Conservation (phyloP, 35 echinoderm and acorn worm genomes). For the Lytechinus variegatus region DNA sequence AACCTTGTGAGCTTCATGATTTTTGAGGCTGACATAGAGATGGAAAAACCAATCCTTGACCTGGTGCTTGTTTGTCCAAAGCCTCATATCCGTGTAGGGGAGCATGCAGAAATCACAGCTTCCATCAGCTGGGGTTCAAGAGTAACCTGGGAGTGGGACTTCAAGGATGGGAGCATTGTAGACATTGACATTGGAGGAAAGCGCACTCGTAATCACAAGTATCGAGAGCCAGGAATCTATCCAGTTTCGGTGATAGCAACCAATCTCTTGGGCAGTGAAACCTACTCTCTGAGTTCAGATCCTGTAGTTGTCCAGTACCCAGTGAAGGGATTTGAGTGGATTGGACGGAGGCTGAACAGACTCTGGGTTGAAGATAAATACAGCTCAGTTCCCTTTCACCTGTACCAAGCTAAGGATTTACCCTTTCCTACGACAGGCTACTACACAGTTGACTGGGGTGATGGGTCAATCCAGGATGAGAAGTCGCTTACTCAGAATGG, state of each 20-base stretch:
- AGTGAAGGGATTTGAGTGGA: slow-evolving; percentile 69
- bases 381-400: slow-evolving; percentile 68
- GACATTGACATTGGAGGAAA: slow-evolving; percentile 53
- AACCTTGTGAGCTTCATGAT: slow-evolving; percentile 88
- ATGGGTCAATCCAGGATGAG: slow-evolving; percentile 44
- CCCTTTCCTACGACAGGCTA: slow-evolving; percentile 79
- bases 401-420: slow-evolving; percentile 60
- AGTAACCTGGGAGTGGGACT: slow-evolving; percentile 77
- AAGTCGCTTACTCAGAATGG: slow-evolving; percentile 51
- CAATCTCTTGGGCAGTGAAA: slow-evolving; percentile 66
- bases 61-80: slow-evolving; percentile 55
- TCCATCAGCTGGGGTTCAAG: slow-evolving; percentile 86
- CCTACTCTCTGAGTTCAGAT: slow-evolving; percentile 57
- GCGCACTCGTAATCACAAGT: slow-evolving; percentile 64
- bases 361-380: slow-evolving; percentile 62
- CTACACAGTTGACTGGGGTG: slow-evolving; percentile 75
- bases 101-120: slow-evolving; percentile 57
- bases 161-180: slow-evolving; percentile 73
- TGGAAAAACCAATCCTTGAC: slow-evolving; percentile 77
- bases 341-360: slow-evolving; percentile 69
- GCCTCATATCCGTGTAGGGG: slow-evolving; percentile 64
- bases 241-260: slow-evolving; percentile 68
- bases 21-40: slow-evolving; percentile 79
- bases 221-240: slow-evolving; percentile 69
- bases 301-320: slow-evolving; percentile 82